Conservation (phyloP, 2,113 vertebrate genomes). For the Osmerus eperlanus region DNA sequence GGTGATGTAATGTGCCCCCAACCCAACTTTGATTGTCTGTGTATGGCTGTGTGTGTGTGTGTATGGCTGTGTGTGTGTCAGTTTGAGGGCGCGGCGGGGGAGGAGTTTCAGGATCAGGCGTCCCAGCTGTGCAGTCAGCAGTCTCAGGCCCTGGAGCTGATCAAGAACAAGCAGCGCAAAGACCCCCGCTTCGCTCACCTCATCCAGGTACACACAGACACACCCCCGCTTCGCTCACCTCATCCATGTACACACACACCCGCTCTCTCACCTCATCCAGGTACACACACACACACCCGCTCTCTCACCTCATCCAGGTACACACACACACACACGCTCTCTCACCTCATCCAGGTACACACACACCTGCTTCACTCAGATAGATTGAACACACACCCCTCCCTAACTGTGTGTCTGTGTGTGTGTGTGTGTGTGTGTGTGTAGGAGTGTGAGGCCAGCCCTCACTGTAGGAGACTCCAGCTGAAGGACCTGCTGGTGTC, state of each 20-base stretch:
- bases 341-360: constrained; percentile 68
- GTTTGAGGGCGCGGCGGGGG: constrained; percentile 84
- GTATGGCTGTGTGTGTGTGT: neutral
- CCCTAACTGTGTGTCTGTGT: neutral
- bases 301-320: constrained; percentile 56
- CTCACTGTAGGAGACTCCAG: constrained; percentile 88
- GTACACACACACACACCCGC: constrained; percentile 24
- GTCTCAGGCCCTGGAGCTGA: constrained; percentile 85
- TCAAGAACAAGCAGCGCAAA: constrained; percentile 90
- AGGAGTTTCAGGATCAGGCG: constrained; percentile 84
- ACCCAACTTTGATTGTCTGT: neutral
- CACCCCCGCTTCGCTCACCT: constrained; percentile 81
- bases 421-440: neutral
- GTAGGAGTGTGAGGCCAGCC: constrained; percentile 80
- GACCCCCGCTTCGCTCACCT: constrained; percentile 84
- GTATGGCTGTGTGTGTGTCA: constrained; percentile 43
- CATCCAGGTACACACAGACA: neutral
- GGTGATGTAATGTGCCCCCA: no score
- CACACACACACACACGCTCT: constrained; percentile 69
- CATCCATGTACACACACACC: constrained; percentile 52
- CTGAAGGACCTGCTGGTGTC: constrained; percentile 91
- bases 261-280: constrained; percentile 64
- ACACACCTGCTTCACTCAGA: neutral
- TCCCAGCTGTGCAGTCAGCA: constrained; percentile 87
- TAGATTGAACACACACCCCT: constrained; percentile 40